phyloP scores from a whole-genome alignment of 2,888 invertebrate genomes.

The Tenthredo distinguenda region DNA sequence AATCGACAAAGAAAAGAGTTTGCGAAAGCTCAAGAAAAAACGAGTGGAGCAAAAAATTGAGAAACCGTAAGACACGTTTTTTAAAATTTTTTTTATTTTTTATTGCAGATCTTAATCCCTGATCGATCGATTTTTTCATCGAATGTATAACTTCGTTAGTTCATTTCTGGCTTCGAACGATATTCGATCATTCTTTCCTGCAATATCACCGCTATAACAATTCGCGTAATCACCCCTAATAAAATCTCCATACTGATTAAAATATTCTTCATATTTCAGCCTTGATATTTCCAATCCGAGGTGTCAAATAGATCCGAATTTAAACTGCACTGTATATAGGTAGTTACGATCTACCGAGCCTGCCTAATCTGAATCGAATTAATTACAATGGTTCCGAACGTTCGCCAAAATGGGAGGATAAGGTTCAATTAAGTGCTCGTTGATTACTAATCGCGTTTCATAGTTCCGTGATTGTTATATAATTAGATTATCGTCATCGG shows the following conservation, averaged over 20 bases:
- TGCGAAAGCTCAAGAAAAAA: not conserved
- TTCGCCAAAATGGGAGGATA: not conserved
- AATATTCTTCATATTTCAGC: too few relatives aligned
- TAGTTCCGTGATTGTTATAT: too few relatives aligned
- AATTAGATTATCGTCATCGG: not conserved
- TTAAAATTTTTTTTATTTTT: too few relatives aligned
- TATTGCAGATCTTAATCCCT: not conserved
- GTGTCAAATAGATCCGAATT: not conserved
- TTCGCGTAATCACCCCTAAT: too few relatives aligned
- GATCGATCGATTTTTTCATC: not conserved
- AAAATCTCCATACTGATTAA: too few relatives aligned
- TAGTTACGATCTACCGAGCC: not conserved
- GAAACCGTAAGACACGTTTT: not conserved
- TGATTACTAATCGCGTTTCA: not conserved
- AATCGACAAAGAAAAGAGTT: not conserved
- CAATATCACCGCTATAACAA: too few relatives aligned
- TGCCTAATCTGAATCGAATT: not conserved
- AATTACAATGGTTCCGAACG: not conserved
- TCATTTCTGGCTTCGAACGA: too few relatives aligned
- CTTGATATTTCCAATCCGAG: too few relatives aligned
- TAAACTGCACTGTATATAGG: not conserved
- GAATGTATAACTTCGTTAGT: too few relatives aligned
- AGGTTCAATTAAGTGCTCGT: not conserved
- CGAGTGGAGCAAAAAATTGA: not conserved
- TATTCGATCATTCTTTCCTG: too few relatives aligned